Evolutionary conservation across 2,888 invertebrate species (phyloP).

Genomic region (Suillia variegata): DNA sequence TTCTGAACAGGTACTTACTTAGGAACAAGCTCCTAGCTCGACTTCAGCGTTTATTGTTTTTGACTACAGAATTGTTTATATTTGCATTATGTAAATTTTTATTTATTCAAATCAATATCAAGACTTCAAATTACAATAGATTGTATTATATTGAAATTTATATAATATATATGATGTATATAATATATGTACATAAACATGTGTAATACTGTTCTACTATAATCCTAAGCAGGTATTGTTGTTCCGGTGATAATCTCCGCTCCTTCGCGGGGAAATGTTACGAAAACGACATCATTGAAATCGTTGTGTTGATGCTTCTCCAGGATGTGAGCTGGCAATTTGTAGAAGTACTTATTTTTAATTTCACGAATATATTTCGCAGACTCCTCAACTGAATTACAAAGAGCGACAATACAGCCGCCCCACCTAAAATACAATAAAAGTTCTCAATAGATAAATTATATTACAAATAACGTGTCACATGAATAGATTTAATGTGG

Average conservation of each 20-base stretch:
- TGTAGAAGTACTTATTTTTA: conserved; percentile 72
- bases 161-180: too few species aligned
- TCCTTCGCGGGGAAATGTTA: conserved; percentile 65
- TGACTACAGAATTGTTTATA: too few species aligned
- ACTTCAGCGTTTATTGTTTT: too few species aligned
- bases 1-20: too few species aligned
- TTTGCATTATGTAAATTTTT: too few species aligned
- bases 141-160: too few species aligned
- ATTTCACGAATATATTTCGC: conserved; percentile 72
- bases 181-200: too few species aligned
- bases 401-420: conserved; percentile 86
- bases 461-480: neutral
- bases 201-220: too few species aligned
- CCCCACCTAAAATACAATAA: conserved; percentile 79
- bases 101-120: too few species aligned
- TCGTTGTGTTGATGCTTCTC: conserved; percentile 62
- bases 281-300: conserved; percentile 69
- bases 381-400: conserved; percentile 66
- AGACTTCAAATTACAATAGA: too few species aligned
- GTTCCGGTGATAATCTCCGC: conserved; percentile 47
- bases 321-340: conserved; percentile 58
- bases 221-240: too few species aligned
- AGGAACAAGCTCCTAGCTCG: too few species aligned
- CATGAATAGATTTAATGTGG: neutral
- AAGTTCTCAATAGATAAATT: neutral